Evolutionary conservation across 2,113 vertebrate species (phyloP).

Genomic region (Solea solea): DNA sequence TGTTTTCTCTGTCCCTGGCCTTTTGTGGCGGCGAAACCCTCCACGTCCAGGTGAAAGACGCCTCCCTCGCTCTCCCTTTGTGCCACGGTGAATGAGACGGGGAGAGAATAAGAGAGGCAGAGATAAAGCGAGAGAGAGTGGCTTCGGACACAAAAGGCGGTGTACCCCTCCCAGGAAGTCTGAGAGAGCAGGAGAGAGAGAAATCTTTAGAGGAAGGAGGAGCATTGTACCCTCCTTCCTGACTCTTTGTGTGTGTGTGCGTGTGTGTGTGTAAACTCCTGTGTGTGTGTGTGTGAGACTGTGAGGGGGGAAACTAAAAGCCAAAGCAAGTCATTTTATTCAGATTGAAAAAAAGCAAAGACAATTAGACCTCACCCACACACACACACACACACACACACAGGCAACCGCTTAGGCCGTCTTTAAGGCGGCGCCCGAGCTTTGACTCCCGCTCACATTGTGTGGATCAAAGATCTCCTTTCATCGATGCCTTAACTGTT

Average conservation of each 20-base stretch:
- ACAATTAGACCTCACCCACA: slow-evolving; percentile 51
- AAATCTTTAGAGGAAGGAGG: slow-evolving; percentile 77
- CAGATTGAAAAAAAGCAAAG: slow-evolving; percentile 54
- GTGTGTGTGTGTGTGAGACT: slow-evolving; percentile 41
- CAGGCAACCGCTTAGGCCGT: slow-evolving; percentile 65
- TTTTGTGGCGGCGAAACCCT: slow-evolving; percentile 68
- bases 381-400: slow-evolving; percentile 31
- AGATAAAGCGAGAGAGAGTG: slow-evolving; percentile 79
- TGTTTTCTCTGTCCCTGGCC: slow-evolving; percentile 40
- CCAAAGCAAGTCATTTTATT: slow-evolving; percentile 69
- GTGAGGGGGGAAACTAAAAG: slow-evolving; percentile 65
- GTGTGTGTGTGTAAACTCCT: slow-evolving; percentile 48
- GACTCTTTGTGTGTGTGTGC: slow-evolving; percentile 73
- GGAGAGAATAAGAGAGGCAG: slow-evolving; percentile 71
- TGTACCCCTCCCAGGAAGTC: slow-evolving; percentile 83
- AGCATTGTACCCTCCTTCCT: slow-evolving; percentile 83
- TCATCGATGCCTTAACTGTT: slow-evolving; percentile 74
- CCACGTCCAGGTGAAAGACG: slow-evolving; percentile 81
- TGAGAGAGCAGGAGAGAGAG: slow-evolving; percentile 72
- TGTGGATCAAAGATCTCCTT: slow-evolving; percentile 73
- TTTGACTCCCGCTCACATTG: slow-evolving; percentile 72
- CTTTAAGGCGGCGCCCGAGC: slow-evolving; percentile 66
- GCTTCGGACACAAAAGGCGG: slow-evolving; percentile 76
- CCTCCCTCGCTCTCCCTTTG: slow-evolving; percentile 72
- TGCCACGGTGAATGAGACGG: slow-evolving; percentile 67